Evolutionary conservation across 2,797 vertebrate species (phyloP), one percentile per base, ranked within the genome.

Genomic region (Pipistrellus nathusii): DNA sequence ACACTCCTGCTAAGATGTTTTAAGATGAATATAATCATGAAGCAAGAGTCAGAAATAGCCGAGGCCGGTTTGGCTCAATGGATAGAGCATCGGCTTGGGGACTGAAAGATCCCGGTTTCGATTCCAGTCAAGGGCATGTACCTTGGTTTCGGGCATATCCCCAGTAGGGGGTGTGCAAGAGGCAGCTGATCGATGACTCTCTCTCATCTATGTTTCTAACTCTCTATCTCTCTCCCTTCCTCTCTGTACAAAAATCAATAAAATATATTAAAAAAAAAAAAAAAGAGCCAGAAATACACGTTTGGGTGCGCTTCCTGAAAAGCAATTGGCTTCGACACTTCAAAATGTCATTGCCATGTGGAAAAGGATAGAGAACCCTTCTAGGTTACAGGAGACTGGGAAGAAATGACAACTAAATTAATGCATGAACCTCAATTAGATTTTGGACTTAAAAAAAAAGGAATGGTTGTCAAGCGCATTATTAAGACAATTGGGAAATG

Each of bases 401-500:
- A 25, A 85, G 32, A 38, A 17, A 15, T 10, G 21, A 12, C n/a
- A 82, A 38, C 4, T 48, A 57, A 14, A 75, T 69, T 1, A 27
- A 44, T 9, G 8, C 5, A 18, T 11, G 44, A 59, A 7, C 25
- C 72, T 77, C 6, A 0, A 4, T 18, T 38, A 20, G 18, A 53
- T 66, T 90, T 71, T 69, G 44, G 4, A 51, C 62, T 92, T 88
- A 73, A 95, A 77, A 46, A 71, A 83, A 83, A 72, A 55, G 44
- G 44, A 44, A 44, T 44, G 21, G 20, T 35, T 77, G 27, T 48
- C 21, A 55, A 78, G n/a, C 25, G 73, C 23, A 53, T 30, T 64
- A 66, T n/a, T 46, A 21, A 35, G 17, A n/a, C 44, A 88, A 23
- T 0, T 6, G 27, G 78, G 35, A 32, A 69, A 83, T 57, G 53